Evolutionary conservation across 2,113 vertebrate genomes (phyloP), one percentile per base, ranked within the genome.

Genomic region (Puntigrus tetrazona): DNA sequence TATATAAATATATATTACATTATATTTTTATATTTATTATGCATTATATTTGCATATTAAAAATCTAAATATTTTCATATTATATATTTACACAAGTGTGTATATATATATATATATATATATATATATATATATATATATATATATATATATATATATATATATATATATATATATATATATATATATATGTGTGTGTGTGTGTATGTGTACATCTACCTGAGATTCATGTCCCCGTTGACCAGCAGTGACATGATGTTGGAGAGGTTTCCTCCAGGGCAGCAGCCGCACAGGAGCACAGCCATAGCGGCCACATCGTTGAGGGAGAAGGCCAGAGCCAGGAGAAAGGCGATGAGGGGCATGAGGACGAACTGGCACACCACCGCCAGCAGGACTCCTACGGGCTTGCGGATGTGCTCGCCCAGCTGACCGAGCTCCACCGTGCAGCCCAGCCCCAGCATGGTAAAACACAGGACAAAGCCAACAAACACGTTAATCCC

Each of bases 171-270:
- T 47, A 16, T 47, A 47, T 14, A 10, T 41, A 10, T 41, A 10
- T 41, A 10, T 43, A 1, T 47, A 50, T 50, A 50, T 50, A 50
- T 18, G n/a, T n/a, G n/a, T n/a, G n/a, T n/a, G n/a, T n/a, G n/a
- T n/a, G n/a, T n/a, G n/a, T n/a, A n/a, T n/a, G n/a, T n/a, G n/a
- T n/a, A n/a, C 52, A 36, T 7, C 0, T 96, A 99, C 98, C 98
- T 99, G 88, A 99, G 96, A 88, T 98, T 99, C 97, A 99, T 99
- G 88, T 99, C 97, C 27, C 97, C 97, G 89, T 98, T 94, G 82
- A 96, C 97, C 90, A 99, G 94, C 82, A 99, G 94, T 11, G 96
- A 96, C 96, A 99, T 94, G 85, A 99, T 96, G 72, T 98, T 99
- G 87, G 98, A 99, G 74, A 99, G 92, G 87, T 97, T 99, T 1